Base-by-base conservation (phyloP, 1,140 invertebrate genomes). In the Listronotus bonariensis region DNA sequence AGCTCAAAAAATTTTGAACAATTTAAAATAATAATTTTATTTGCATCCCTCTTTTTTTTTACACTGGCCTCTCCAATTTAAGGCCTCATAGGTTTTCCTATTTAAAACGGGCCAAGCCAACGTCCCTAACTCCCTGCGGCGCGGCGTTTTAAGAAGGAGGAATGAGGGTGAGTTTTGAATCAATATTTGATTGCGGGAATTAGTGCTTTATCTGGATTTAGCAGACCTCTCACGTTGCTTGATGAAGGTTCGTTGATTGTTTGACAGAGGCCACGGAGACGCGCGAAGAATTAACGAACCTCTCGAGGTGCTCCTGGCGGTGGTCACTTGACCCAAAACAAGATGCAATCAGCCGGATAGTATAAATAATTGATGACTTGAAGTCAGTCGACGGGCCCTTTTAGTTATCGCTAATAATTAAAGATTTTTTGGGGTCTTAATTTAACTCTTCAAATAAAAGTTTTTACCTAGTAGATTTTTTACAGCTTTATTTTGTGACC, bases 151-250 rank as follows among this genome's bases (percentile, higher is more conserved):
- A 75, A 74, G 72, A 72, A 73, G 53, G 65, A 67, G 72, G 70
- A 73, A 76, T 70, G 67, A 72, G 68, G 74, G 74, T 67, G 76
- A 78, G 72, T 78, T 78, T 78, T 78, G 77, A 78, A 78, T 78
- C 77, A 78, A 78, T 78, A 78, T 78, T 78, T 78, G 77, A 78
- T 78, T 77, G 77, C 75, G 77, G 77, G 77, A 78, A 78, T 78
- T 78, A 78, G 77, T 73, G 74, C 77, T 78, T 77, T 78, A 78
- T 78, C 77, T 75, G 77, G 75, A 77, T 77, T 76, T 76, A 76
- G 77, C 77, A 78, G 77, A 76, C 75, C 74, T 74, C 76, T 73
- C 68, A 40, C 42, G 34, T 43, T 43, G 61, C 72, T 76, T 77
- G 76, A 77, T 77, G 76, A 78, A 77, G 77, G 76, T 78, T 73